Evolutionary conservation across 2,797 vertebrate genomes (phyloP), one percentile per base, ranked within the genome.

Genomic region (Hapalemur alaotrensis): DNA sequence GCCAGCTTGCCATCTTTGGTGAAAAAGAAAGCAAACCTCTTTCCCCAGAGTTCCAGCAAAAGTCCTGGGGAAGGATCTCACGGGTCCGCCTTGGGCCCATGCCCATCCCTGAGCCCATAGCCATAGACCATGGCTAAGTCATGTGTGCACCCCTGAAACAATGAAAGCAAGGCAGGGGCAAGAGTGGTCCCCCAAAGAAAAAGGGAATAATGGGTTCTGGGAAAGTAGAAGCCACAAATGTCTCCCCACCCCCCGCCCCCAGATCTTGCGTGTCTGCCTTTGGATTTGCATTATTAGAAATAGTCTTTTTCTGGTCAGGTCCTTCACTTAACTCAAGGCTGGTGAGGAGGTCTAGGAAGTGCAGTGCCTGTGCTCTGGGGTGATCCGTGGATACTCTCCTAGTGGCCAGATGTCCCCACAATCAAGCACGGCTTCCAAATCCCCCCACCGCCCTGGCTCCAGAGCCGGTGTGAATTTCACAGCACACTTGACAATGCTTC

Each of bases 251-350:
- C 23, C 23, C 4, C 2, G 10, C 10, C 46, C 3, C 4, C 17
- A 0, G 4, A 18, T 15, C 52, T 6, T 38, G 25, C 20, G 0
- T 5, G 43, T 3, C 23, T 28, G 3, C n/a, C 61, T 61, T 20
- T 9, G 46, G 4, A 61, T 46, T 59, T 72, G 57, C 0, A 0
- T 28, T 25, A 20, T 30, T 69, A 67, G 22, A n/a, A 59, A 59
- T 3, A n/a, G 13, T 73, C 63, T 23, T 87, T 38, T 73, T 52
- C 57, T 67, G 48, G 22, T 30, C 43, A 20, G 72, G 7, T 11
- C 22, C 41, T 10, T 43, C 35, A 7, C 11, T 46, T 30, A n/a
- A 28, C 12, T 7, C n/a, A 18, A 65, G 22, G 8, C 14, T 30
- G 20, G 32, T 50, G 25, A 35, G 20, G 30, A 28, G 6, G 28